Conservation (phyloP, 2,888 invertebrate genomes). For the Diarsia rubi region DNA sequence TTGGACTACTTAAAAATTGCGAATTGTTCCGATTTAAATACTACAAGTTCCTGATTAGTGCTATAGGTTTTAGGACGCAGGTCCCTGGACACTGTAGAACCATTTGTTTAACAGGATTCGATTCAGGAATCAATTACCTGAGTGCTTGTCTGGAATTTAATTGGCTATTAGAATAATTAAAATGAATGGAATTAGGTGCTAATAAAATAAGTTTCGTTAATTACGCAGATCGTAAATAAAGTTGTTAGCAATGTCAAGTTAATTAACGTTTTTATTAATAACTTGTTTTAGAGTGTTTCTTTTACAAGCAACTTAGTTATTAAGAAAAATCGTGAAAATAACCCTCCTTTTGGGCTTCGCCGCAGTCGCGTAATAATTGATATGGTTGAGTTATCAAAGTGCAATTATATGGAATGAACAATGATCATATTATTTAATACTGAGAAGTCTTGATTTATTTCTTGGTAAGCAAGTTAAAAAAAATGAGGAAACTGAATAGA, state of each 20-base stretch:
- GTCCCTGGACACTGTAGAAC: not conserved
- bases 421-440: constrained; percentile 11
- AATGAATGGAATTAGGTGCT: not conserved
- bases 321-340: constrained; percentile 12
- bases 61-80: constrained; percentile 11
- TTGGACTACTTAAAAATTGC: not conserved
- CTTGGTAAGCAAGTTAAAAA: not conserved
- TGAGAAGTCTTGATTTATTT: constrained; percentile 31
- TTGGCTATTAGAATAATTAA: not conserved
- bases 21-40: not conserved
- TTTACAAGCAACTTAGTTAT: not conserved
- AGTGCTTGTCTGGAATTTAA: not conserved
- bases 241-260: not conserved
- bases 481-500: constrained; percentile 21
- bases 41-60: not conserved
- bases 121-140: constrained; percentile 3
- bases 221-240: constrained; percentile 6
- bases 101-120: constrained; percentile 23
- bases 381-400: constrained; percentile 27
- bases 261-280: constrained; percentile 15
- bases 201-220: not conserved
- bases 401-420: constrained; percentile 25
- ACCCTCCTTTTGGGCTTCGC: too few species aligned
- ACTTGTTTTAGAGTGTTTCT: constrained; percentile 1
- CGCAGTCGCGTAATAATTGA: too few species aligned